Percentiles rank a stretch among this genome's conserved stretches.
These are phyloP conservation scores for Halichondria panicea DNA, from an alignment of 37 sponge, comb jelly and placozoan species.

Conservation along the genomic window DNA sequence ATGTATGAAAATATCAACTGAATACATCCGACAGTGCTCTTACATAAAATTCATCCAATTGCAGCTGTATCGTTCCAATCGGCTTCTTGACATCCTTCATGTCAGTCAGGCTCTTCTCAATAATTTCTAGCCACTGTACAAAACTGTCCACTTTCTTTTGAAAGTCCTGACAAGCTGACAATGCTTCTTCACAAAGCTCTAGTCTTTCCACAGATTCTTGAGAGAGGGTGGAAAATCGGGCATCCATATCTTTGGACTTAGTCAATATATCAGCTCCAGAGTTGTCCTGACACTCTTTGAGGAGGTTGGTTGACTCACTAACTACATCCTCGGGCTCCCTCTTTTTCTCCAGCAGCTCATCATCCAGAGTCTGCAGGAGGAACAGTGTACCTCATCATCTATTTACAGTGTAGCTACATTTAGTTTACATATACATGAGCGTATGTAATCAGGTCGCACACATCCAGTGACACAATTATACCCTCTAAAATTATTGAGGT, in stretches of 20 bases:
- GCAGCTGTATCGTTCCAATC: slow-evolving; percentile 34
- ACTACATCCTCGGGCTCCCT: slow-evolving; percentile 1
- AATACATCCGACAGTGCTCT: neutral
- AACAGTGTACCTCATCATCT: neutral
- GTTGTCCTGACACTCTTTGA: slow-evolving; percentile 3
- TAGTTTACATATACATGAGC: neutral
- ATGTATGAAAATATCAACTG: neutral
- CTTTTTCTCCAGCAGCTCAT: slow-evolving; percentile 21
- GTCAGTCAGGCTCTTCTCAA: neutral
- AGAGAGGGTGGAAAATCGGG: slow-evolving; percentile 11
- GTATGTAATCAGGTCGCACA: no score
- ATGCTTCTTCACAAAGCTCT: slow-evolving; percentile 55
- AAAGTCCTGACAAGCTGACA: slow-evolving; percentile 24
- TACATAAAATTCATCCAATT: slow-evolving; percentile 47
- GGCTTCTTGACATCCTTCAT: slow-evolving; percentile 38
- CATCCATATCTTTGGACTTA: neutral
- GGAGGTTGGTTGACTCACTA: slow-evolving; percentile 8
- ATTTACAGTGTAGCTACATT: no score
- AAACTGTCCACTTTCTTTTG: slow-evolving; percentile 21
- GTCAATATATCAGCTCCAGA: slow-evolving; percentile 5
- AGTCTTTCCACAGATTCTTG: slow-evolving; percentile 7
- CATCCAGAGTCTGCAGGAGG: slow-evolving; percentile 18
- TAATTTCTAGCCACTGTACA: slow-evolving; percentile 1
- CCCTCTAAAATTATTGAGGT: no score
- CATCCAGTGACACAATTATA: no score